These are phyloP conservation scores for Sebastes melanostomus DNA, from an alignment of 2,797 vertebrate genomes.

Conservation along the genomic window DNA sequence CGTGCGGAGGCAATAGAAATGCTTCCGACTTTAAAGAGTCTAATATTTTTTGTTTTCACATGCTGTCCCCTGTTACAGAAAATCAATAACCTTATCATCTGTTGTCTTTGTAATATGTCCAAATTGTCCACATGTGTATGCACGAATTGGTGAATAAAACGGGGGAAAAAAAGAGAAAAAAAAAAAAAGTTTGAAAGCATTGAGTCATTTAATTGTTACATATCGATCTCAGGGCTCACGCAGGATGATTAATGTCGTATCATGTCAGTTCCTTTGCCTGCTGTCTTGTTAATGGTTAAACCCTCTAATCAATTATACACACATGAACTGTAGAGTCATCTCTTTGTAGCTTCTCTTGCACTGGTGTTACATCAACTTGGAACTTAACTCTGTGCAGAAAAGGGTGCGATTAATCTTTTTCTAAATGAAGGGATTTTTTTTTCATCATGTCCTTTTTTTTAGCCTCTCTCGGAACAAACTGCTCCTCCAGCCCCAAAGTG, in stretches of 20 bases:
- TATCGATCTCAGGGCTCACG: constrained; percentile 5
- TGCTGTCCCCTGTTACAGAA: neutral
- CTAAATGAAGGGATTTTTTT: neutral
- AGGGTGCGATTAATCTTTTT: constrained; percentile 18
- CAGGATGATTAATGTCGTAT: neutral
- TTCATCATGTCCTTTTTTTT: neutral
- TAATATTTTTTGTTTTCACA: neutral
- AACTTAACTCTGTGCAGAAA: constrained; percentile 16
- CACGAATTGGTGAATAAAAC: neutral
- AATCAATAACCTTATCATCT: neutral
- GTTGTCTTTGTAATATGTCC: neutral
- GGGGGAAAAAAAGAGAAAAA: neutral
- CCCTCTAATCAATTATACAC: constrained; percentile 1
- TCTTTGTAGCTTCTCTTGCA: constrained; percentile 25
- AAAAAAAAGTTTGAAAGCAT: neutral
- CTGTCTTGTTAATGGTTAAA: constrained; percentile 4
- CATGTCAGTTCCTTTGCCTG: neutral
- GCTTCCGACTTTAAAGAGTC: neutral
- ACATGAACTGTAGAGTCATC: neutral
- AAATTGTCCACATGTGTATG: neutral
- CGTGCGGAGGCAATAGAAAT: no score
- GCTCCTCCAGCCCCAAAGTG: neutral
- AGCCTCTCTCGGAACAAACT: neutral
- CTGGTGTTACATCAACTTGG: constrained; percentile 54
- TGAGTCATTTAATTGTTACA: constrained; percentile 15